Base-by-base conservation (phyloP, 2,797 vertebrate species). In the Synanceia verrucosa region DNA sequence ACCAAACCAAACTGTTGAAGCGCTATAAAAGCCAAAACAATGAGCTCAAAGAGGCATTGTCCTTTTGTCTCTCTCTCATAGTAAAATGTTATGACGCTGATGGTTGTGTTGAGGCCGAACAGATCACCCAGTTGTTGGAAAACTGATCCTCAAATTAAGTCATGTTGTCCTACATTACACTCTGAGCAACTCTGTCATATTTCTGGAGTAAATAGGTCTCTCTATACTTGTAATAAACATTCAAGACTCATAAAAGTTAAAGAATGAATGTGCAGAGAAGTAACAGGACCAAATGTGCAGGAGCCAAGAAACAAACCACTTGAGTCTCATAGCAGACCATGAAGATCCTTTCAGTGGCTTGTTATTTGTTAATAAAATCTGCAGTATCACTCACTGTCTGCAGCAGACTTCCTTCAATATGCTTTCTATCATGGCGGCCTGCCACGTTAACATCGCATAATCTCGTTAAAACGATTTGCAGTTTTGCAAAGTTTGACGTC, bases 61-160 rank as follows among this genome's bases (percentile, higher is more conserved):
- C n/a, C n/a, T n/a, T n/a, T n/a, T n/a, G n/a, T n/a, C n/a, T 21
- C n/a, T 19, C 21, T 5, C 43, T 19, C 21, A 21, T 44, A 19
- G 11, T 21, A 21, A 10, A 5, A 13, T 11, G 46, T 6, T 14
- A 10, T 46, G 44, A 23, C 14, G 58, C 29, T 59, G 24, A 23
- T 63, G 23, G 9, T 47, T 58, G 58, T 5, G 43, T 62, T 31
- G 39, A 60, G 71, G 37, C 18, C 31, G 48, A 68, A 51, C 28
- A 55, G 39, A 76, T 60, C 34, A 26, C 9, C 11, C 23, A 6
- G 14, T 46, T 21, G 12, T 43, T 73, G 18, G 19, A 41, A 44
- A 28, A 13, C 10, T 24, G 8, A 59, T 29, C 12, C 5, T 43
- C 21, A 48, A 31, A 60, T 14, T 21, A 47, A 11, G 5, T 31